A percentile compares a stretch with the other conserved stretches of the same genome.
Evolutionary conservation across 2,797 vertebrate genomes (phyloP).

Genomic region (Gephyroberyx darwinii): DNA sequence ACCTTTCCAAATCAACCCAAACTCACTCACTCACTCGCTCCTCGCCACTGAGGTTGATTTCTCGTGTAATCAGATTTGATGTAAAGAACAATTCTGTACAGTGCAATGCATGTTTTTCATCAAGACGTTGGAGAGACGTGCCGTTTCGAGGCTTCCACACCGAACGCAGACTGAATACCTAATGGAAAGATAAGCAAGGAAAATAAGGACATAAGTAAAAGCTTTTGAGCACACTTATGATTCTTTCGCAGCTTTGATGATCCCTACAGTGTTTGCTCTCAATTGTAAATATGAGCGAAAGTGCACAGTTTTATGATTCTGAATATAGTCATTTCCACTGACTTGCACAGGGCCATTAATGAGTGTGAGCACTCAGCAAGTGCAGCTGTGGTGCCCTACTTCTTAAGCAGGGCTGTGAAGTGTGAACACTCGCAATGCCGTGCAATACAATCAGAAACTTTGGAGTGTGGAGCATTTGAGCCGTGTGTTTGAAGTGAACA

Average conservation of each 20-base stretch:
- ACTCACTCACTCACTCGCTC: slow-evolving; percentile 51
- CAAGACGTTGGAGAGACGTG: slow-evolving; percentile 41
- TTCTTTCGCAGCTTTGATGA: not conserved
- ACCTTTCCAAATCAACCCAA: slow-evolving; percentile 67
- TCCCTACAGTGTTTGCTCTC: not conserved
- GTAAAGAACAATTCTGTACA: slow-evolving; percentile 58
- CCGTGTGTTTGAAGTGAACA: slow-evolving; percentile 74
- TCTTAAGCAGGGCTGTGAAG: slow-evolving; percentile 74
- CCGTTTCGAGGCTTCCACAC: slow-evolving; percentile 40
- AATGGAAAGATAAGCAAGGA: slow-evolving; percentile 18
- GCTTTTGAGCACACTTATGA: not conserved
- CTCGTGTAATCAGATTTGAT: slow-evolving; percentile 63
- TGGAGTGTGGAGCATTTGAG: slow-evolving; percentile 64
- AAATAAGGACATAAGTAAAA: slow-evolving; percentile 39
- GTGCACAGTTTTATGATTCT: not conserved
- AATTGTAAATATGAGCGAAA: not conserved
- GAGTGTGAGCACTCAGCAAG: slow-evolving; percentile 62
- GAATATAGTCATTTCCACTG: slow-evolving; percentile 49
- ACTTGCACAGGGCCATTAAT: slow-evolving; percentile 70
- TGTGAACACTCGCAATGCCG: slow-evolving; percentile 72
- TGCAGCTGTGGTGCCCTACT: slow-evolving; percentile 75
- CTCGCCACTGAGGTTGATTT: slow-evolving; percentile 65
- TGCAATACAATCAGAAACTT: slow-evolving; percentile 72
- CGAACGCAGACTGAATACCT: slow-evolving; percentile 40
- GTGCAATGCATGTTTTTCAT: slow-evolving; percentile 30